These are phyloP conservation scores for Napeogenes sylphis DNA, from an alignment of 2,888 invertebrate species.

Conservation along the genomic window DNA sequence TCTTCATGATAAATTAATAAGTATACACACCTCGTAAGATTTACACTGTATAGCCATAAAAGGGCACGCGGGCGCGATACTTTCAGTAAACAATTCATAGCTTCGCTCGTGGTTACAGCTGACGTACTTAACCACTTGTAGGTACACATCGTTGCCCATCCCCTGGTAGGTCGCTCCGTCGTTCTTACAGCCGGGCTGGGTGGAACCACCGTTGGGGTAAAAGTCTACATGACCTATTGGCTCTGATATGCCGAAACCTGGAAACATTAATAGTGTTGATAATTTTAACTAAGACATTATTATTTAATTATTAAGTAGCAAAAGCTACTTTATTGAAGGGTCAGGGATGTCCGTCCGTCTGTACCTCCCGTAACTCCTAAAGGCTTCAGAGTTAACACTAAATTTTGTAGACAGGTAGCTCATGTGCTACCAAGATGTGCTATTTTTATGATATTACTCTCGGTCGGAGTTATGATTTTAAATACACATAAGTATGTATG, in stretches of 20 bases:
- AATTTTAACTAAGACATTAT: neutral
- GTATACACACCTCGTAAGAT: constrained; percentile 81
- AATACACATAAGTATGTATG: too few species aligned
- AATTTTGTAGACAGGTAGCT: too few species aligned
- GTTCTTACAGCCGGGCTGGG: constrained; percentile 76
- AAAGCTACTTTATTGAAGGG: too few species aligned
- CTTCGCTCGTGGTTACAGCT: constrained; percentile 94
- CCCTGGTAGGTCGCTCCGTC: constrained; percentile 37
- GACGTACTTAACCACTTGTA: constrained; percentile 80
- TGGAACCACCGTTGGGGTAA: constrained; percentile 92
- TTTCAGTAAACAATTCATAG: constrained; percentile 89
- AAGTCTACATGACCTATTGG: constrained; percentile 93
- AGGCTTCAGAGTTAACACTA: too few species aligned
- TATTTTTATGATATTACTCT: too few species aligned
- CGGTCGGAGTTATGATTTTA: too few species aligned
- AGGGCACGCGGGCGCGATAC: constrained; percentile 86
- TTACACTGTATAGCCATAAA: constrained; percentile 88
- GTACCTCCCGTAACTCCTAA: too few species aligned
- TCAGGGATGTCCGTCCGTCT: too few species aligned
- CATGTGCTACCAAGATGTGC: too few species aligned
- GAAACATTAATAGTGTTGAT: neutral
- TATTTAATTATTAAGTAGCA: too few species aligned
- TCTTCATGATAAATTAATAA: neutral
- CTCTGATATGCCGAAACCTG: constrained; percentile 87
- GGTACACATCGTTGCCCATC: constrained; percentile 50